These are phyloP conservation scores for Regulus satrapa DNA, from an alignment of 2,113 vertebrate species.

Conservation along the genomic window DNA sequence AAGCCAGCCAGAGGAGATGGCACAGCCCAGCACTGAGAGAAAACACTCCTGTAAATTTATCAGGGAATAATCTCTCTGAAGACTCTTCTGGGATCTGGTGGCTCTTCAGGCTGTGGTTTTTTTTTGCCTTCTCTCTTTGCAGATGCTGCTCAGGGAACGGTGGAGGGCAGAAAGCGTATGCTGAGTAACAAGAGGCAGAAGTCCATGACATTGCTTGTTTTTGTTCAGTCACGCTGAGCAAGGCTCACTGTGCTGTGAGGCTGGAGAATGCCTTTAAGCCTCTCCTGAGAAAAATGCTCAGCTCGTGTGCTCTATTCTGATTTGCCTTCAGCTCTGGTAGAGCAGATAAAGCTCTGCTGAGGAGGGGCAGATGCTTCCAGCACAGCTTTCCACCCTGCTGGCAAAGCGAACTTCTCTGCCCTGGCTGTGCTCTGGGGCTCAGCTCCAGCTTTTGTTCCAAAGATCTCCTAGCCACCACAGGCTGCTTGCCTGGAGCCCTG, in stretches of 20 bases:
- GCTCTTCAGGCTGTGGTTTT: neutral
- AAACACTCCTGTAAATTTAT: neutral
- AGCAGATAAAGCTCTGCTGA: constrained; percentile 21
- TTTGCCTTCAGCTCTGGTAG: neutral
- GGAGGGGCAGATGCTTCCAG: neutral
- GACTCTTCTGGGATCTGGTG: neutral
- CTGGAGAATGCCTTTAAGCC: neutral
- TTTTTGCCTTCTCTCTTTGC: neutral
- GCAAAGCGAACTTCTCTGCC: neutral
- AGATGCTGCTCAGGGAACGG: neutral
- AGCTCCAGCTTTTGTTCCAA: neutral
- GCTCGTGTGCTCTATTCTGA: neutral
- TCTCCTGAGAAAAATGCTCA: constrained; percentile 7
- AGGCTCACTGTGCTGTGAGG: neutral
- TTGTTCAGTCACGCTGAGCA: constrained; percentile 38
- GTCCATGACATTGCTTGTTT: constrained; percentile 48
- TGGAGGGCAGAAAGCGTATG: neutral
- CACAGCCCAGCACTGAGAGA: neutral
- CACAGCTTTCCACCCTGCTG: neutral
- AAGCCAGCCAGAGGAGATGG: neutral
- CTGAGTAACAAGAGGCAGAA: constrained; percentile 34
- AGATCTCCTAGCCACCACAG: neutral
- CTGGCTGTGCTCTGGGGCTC: neutral
- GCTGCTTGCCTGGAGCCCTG: neutral
- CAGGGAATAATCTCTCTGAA: neutral